phyloP scores from a whole-genome alignment of 2,888 invertebrate genomes.

The Sicus ferrugineus region DNA sequence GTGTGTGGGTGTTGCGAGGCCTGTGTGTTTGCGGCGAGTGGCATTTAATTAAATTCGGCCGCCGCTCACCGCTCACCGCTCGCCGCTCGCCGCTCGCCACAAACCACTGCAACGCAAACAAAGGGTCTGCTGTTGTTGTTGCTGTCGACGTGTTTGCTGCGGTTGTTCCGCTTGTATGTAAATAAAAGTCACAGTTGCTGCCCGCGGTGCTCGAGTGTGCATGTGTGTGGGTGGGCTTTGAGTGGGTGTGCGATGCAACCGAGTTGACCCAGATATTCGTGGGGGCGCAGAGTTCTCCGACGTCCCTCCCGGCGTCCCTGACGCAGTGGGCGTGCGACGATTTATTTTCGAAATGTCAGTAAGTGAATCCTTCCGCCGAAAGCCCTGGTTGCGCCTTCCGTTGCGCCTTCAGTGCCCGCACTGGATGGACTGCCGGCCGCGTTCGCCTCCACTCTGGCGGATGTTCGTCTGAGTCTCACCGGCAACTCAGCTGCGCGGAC shows the following conservation, averaged over 20 bases:
- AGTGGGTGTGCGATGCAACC: background rate
- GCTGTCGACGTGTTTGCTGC: constrained; percentile 23
- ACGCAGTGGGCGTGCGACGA: background rate
- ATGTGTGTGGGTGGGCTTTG: background rate
- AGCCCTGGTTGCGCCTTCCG: no score
- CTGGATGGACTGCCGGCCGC: background rate
- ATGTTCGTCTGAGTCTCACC: background rate
- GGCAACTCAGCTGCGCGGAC: background rate
- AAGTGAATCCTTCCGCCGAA: no score
- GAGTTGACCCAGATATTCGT: background rate
- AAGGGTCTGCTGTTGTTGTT: constrained; percentile 21
- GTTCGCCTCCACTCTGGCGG: background rate
- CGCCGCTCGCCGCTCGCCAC: constrained; percentile 33
- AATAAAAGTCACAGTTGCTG: constrained; percentile 11
- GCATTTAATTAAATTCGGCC: constrained; percentile 48
- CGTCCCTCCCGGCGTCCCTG: background rate
- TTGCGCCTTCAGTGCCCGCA: no score
- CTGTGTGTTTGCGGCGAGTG: constrained; percentile 41
- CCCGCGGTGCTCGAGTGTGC: background rate
- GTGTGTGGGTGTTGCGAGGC: constrained; percentile 39
- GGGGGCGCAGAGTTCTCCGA: background rate
- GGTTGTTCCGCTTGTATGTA: constrained; percentile 15
- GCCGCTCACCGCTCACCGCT: constrained; percentile 36
- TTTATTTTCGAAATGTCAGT: background rate
- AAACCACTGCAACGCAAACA: constrained; percentile 17